Conservation (phyloP, 2,888 invertebrate genomes). For the Ctenicera cuprea region DNA sequence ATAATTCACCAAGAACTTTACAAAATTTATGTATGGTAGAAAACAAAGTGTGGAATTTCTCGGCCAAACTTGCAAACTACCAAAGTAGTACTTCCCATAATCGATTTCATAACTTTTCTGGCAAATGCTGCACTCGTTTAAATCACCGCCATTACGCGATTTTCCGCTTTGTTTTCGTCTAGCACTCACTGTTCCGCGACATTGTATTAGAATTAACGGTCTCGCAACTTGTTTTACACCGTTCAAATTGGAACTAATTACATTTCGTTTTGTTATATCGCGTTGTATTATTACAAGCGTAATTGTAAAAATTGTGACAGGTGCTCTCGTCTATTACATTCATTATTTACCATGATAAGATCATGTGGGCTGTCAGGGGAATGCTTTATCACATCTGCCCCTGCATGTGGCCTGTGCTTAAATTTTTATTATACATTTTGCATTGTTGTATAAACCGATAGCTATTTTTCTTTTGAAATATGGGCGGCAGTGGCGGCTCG, state of each 20-base stretch:
- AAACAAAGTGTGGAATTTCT: no score
- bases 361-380: background rate
- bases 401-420: background rate
- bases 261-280: slow-evolving; percentile 13
- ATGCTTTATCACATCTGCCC: background rate
- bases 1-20: no score
- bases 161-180: background rate
- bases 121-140: background rate
- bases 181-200: background rate
- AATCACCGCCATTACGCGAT: background rate
- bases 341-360: background rate
- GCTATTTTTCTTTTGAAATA: background rate
- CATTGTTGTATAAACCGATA: background rate
- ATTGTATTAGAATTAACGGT: slow-evolving; percentile 3
- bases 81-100: background rate
- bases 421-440: background rate
- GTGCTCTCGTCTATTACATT: background rate
- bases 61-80: background rate
- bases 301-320: slow-evolving; percentile 14
- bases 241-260: slow-evolving; percentile 14
- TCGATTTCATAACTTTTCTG: slow-evolving; percentile 2
- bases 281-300: background rate
- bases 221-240: slow-evolving; percentile 2
- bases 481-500: no score
- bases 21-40: no score